Evolutionary conservation across 2,113 vertebrate genomes (phyloP), one percentile per base, ranked within the genome.

Genomic region (Dendropsophus ebraccatus): DNA sequence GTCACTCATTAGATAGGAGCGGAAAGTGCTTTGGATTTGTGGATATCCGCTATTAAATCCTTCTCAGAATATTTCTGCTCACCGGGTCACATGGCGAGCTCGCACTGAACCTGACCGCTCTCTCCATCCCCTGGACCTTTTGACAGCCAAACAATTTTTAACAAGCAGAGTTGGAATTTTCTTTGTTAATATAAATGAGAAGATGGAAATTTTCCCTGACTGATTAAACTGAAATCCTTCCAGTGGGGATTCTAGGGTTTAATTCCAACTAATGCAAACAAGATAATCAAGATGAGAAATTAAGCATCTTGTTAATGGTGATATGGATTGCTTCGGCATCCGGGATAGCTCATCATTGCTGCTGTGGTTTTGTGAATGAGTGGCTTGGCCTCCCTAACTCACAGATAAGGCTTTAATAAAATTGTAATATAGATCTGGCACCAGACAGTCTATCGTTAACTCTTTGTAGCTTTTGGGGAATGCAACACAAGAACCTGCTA

Each of bases 291-390:
- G 41, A 72, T 37, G 47, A 25, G 52, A 74, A 79, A 75, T 23
- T 81, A 79, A 47, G 82, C 45, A 50, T 72, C 4, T 37, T 41
- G 62, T 87, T 89, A 87, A 87, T 74, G 85, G 54, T 41, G 67
- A 81, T 87, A 87, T 87, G 85, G 78, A 87, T 87, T 87, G 69
- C 85, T 60, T 28, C 41, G 45, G 67, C 35, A 81, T 86, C 75
- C 30, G 47, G 45, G 32, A 85, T 70, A 21, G 19, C 70, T 75
- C 70, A 83, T 70, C 60, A 78, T 58, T 86, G 37, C 58, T n/a
- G 32, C 67, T 62, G 65, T 62, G 50, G 41, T 47, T 62, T 81
- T 13, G 58, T 47, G 78, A 81, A 62, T 81, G 65, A 72, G 49
- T 72, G 76, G 10, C 62, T 50, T 72, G 45, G 45, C 60, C 60